Evolutionary conservation across 2,113 vertebrate genomes (phyloP).

Genomic region (Channa argus): DNA sequence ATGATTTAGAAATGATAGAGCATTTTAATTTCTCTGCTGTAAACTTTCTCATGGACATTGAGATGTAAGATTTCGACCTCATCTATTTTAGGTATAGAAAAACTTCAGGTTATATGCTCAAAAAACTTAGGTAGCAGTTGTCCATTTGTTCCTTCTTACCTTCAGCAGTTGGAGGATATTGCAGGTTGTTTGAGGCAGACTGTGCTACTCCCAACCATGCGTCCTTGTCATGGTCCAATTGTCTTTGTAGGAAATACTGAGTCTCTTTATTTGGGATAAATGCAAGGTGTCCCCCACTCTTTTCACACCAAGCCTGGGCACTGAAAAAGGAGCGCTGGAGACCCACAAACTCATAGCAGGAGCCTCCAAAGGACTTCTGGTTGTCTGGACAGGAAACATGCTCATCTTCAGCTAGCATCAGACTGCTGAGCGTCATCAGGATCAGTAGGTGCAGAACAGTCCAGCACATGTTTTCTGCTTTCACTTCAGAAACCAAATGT

Average conservation of each 20-base stretch:
- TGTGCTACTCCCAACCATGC: conserved; percentile 88
- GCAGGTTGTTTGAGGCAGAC: conserved; percentile 48
- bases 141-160: conserved; percentile 48
- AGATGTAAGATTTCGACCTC: background rate
- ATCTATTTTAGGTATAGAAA: background rate
- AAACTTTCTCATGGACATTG: too few species aligned
- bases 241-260: conserved; percentile 87
- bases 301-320: conserved; percentile 91
- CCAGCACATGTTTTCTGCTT: conserved; percentile 42
- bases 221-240: conserved; percentile 82
- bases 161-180: conserved; percentile 60
- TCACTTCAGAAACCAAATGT: conserved; percentile 10
- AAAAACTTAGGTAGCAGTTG: background rate
- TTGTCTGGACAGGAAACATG: conserved; percentile 75
- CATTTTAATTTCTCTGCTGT: too few species aligned
- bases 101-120: background rate
- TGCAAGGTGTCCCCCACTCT: conserved; percentile 88
- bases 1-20: too few species aligned
- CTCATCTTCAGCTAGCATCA: conserved; percentile 36
- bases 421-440: conserved; percentile 49
- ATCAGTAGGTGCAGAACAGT: conserved; percentile 50
- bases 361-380: conserved; percentile 83
- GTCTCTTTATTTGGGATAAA: conserved; percentile 87
- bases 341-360: conserved; percentile 89
- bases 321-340: conserved; percentile 75